Evolutionary conservation across 2,113 vertebrate genomes (phyloP).

Genomic region (Aegypius monachus): DNA sequence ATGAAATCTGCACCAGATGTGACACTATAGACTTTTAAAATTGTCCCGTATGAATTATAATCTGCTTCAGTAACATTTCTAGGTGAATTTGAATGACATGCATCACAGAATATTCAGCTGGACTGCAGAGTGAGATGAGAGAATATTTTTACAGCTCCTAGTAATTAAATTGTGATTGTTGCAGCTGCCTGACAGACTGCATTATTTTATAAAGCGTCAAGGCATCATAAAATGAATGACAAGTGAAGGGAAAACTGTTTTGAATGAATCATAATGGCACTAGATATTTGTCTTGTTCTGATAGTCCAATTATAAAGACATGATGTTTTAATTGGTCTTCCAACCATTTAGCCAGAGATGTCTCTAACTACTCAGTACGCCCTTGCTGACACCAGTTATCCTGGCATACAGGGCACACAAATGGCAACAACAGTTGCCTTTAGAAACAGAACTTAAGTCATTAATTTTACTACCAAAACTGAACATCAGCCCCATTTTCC

Average conservation of each 20-base stretch:
- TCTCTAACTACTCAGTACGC: background rate
- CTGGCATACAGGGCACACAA: background rate
- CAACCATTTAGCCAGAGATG: background rate
- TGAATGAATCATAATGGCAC: conserved; percentile 18
- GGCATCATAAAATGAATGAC: conserved; percentile 37
- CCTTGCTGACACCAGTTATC: background rate
- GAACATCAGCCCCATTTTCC: background rate
- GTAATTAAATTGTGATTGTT: conserved; percentile 55
- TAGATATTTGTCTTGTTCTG: background rate
- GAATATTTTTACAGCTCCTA: conserved; percentile 4
- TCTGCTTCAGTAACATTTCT: background rate
- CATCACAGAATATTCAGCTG: background rate
- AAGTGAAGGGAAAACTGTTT: conserved; percentile 12
- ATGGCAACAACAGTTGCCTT: background rate
- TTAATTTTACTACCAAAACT: background rate
- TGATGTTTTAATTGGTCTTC: conserved; percentile 5
- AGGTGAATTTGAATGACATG: conserved; percentile 17
- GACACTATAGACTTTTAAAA: background rate
- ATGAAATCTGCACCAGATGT: background rate
- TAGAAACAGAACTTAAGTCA: background rate
- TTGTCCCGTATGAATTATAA: background rate
- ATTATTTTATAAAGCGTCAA: conserved; percentile 3
- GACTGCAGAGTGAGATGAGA: background rate
- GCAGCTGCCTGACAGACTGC: conserved; percentile 31
- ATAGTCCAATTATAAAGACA: background rate